Conservation (phyloP, 2,113 vertebrate genomes). For the Silurus glanis region DNA sequence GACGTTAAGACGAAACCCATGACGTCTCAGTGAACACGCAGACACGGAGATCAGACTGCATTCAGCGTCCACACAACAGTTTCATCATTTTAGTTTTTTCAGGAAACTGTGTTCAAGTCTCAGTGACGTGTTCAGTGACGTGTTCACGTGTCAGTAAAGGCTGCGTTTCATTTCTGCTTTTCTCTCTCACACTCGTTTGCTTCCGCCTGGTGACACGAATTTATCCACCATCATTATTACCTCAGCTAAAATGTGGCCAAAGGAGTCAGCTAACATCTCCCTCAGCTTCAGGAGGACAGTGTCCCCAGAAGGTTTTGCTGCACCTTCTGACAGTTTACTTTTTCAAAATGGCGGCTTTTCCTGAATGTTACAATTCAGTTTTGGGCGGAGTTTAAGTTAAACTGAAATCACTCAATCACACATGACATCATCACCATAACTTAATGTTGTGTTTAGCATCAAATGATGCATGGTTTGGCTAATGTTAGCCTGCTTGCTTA, state of each 20-base stretch:
- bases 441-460: background rate
- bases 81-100: background rate
- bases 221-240: background rate
- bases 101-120: background rate
- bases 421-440: background rate
- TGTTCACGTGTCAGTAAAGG: too few species aligned
- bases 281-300: background rate
- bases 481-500: background rate
- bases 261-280: background rate
- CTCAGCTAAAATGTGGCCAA: background rate
- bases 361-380: background rate
- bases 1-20: background rate
- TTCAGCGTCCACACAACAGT: background rate
- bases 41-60: slow-evolving; percentile 25
- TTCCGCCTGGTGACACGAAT: background rate
- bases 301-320: background rate
- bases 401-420: background rate
- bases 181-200: background rate
- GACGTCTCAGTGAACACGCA: background rate
- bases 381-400: background rate
- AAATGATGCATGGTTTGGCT: background rate
- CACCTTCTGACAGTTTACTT: background rate
- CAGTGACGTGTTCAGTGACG: background rate
- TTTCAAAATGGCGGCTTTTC: background rate
- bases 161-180: background rate